Base-by-base conservation (phyloP, 2,888 invertebrate genomes). In the Epsilonema sp. region DNA sequence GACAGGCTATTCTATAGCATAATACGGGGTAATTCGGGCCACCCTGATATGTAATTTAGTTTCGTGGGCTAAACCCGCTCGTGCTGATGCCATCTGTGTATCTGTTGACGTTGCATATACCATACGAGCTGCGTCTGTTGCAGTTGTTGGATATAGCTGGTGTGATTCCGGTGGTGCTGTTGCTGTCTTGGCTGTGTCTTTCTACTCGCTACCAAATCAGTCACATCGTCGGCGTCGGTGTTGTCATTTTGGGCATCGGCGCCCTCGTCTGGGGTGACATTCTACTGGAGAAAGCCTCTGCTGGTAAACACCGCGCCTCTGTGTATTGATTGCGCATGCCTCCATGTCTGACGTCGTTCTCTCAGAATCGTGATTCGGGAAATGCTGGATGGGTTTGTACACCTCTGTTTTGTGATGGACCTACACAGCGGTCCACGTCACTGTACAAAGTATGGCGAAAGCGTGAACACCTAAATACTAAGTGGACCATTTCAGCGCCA, bases 201-300 rank as follows among this genome's bases (percentile, higher is more conserved):
- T 78, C 78, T 5, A 79, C 80, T 50, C 71, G 80, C 52, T 79
- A 82, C 52, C 38, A 39, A 3, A 74, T 78, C 58, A 76, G 76
- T 2, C 82, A 84, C 60, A 77, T 82, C 26, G 72, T 78, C 1
- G 84, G 83, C 1, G 81, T 83, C 21, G 77, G 78, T 13, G 70
- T 82, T 49, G 82, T 82, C 52, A 71, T 85, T 3, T 74, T 81
- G 70, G 84, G 83, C 0, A 78, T 83, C 21, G 81, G 79, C 11
- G 80, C 80, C 56, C 75, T 85, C 13, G 80, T 85, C 3, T 79
- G 79, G 76, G 81, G 82, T 22, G 83, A 84, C 66, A 77, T 80
- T 23, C 76, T 81, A 22, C 61, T 65, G 21, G 65, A 65, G 26
- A 63, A 56, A 42, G 54, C 54, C n/a, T 26, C 44, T n/a, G n/a